These are phyloP conservation scores for Maniola hyperantus DNA, from an alignment of 2,888 invertebrate species.

Conservation along the genomic window DNA sequence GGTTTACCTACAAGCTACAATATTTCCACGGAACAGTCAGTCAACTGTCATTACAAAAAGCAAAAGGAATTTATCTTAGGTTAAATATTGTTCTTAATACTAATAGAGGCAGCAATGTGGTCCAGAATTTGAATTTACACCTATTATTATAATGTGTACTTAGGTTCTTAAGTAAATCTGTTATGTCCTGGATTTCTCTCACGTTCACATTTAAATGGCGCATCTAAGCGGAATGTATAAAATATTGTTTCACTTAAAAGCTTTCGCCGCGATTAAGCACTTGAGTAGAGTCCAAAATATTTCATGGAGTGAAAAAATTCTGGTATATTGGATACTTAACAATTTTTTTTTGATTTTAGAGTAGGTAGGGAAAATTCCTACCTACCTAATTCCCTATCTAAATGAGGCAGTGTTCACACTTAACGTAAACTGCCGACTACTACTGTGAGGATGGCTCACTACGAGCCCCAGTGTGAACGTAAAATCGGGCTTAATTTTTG, in stretches of 20 bases:
- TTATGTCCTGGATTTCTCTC: slow-evolving; percentile 10
- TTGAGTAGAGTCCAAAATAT: slow-evolving; percentile 3
- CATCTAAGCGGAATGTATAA: slow-evolving; percentile 14
- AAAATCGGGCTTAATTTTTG: too few relatives aligned
- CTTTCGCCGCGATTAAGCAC: slow-evolving; percentile 8
- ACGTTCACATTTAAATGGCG: slow-evolving; percentile 15
- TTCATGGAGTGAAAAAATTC: not conserved
- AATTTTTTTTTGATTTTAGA: not conserved
- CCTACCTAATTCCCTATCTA: not conserved
- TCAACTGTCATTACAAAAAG: too few relatives aligned
- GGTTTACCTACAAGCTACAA: too few relatives aligned
- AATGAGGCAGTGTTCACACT: too few relatives aligned
- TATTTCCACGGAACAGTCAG: too few relatives aligned
- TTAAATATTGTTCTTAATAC: not conserved
- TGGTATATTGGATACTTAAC: not conserved
- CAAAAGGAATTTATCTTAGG: too few relatives aligned
- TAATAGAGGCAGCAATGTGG: not conserved
- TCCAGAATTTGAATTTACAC: not conserved
- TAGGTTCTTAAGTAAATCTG: not conserved
- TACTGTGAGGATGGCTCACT: too few relatives aligned
- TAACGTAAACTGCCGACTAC: too few relatives aligned
- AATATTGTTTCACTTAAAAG: slow-evolving; percentile 17
- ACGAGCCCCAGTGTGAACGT: too few relatives aligned
- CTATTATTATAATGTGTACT: slow-evolving; percentile 4
- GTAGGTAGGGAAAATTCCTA: not conserved